phyloP scores from a whole-genome alignment of 2,888 invertebrate species.

The Cylindroiulus punctatus region DNA sequence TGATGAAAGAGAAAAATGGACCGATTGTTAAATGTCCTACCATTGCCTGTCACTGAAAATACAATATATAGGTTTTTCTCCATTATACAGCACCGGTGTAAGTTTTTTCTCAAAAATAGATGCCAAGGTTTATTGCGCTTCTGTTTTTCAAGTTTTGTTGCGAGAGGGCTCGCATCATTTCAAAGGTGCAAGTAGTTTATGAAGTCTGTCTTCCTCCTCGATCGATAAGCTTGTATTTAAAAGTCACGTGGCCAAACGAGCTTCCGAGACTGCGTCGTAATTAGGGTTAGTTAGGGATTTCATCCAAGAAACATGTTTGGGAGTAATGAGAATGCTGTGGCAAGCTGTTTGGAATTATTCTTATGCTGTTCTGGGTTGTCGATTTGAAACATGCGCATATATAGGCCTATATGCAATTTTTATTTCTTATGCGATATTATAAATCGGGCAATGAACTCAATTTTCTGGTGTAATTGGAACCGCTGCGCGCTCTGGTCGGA shows the following conservation, averaged over 20 bases:
- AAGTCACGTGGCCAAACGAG: background rate
- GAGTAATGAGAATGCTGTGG: background rate
- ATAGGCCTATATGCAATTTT: too few species aligned
- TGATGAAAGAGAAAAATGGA: background rate
- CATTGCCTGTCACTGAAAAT: background rate
- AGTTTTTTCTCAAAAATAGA: background rate
- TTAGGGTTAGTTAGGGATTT: slow-evolving; percentile 4
- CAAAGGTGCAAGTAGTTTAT: background rate
- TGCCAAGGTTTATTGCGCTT: background rate
- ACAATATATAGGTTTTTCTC: background rate
- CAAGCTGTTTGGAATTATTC: too few species aligned
- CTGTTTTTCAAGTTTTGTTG: background rate
- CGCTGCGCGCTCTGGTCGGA: too few species aligned
- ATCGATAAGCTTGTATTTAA: background rate
- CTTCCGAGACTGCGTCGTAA: background rate
- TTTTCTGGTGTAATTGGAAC: too few species aligned
- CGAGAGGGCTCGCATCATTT: background rate
- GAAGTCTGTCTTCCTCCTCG: background rate
- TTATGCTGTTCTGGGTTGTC: too few species aligned
- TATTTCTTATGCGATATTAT: too few species aligned
- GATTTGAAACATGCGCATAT: too few species aligned
- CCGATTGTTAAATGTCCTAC: background rate
- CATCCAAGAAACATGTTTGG: background rate
- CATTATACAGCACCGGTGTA: too few species aligned
- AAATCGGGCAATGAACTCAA: too few species aligned